These are phyloP conservation scores for Litoditis marina DNA, from an alignment of 2,888 invertebrate species.

Conservation along the genomic window DNA sequence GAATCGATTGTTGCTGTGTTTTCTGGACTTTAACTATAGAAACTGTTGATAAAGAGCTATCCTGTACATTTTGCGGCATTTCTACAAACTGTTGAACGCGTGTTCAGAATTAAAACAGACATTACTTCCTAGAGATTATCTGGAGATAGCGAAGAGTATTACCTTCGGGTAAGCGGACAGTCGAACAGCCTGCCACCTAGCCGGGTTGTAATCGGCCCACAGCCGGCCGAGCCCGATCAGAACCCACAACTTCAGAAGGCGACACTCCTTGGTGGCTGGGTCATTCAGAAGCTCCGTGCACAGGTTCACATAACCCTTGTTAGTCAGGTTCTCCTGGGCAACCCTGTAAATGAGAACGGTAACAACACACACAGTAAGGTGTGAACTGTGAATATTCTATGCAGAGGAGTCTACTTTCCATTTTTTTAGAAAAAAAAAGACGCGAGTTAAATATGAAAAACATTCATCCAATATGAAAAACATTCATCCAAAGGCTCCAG, in stretches of 20 bases:
- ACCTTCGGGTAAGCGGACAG: conserved; percentile 95
- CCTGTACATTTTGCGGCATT: too few relatives aligned
- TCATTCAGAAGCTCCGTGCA: conserved; percentile 85
- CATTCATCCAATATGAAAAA: too few relatives aligned
- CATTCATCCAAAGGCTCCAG: background rate
- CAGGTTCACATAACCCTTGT: conserved; percentile 77
- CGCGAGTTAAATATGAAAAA: too few relatives aligned
- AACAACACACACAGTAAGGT: background rate
- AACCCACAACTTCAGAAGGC: conserved; percentile 73
- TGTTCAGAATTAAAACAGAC: background rate
- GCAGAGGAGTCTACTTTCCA: too few relatives aligned
- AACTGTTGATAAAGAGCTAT: too few relatives aligned
- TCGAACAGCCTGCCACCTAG: conserved; percentile 84
- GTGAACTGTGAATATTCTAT: background rate
- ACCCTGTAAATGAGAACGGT: conserved; percentile 33
- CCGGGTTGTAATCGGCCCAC: conserved; percentile 82
- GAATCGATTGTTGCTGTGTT: too few relatives aligned
- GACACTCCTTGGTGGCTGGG: conserved; percentile 62
- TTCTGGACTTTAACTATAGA: too few relatives aligned
- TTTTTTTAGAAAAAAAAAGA: too few relatives aligned
- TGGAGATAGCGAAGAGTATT: background rate
- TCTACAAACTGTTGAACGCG: background rate
- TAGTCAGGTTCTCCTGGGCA: conserved; percentile 75
- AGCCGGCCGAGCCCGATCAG: conserved; percentile 84
- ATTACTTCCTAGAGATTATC: background rate